These are phyloP conservation scores for Lepidothrix coronata DNA, from an alignment of 2,113 vertebrate genomes.

Conservation along the genomic window DNA sequence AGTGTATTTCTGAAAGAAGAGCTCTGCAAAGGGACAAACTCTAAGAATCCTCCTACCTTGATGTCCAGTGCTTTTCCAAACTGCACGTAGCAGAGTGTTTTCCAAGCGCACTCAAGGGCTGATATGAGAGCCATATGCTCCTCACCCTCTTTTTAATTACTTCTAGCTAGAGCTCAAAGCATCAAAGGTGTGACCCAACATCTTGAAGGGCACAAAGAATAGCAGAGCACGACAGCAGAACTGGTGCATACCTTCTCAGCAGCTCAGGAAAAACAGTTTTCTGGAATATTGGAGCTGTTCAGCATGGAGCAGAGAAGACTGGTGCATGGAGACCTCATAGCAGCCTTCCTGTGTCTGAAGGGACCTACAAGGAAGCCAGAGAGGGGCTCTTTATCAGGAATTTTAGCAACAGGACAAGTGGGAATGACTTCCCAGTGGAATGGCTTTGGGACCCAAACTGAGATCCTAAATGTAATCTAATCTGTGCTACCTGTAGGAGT, in stretches of 20 bases:
- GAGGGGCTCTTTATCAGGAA: neutral
- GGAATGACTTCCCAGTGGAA: neutral
- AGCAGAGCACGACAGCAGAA: neutral
- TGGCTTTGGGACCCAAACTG: neutral
- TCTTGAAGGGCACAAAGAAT: neutral
- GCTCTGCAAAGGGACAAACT: neutral
- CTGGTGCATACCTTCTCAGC: neutral
- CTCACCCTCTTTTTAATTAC: neutral
- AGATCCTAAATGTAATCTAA: neutral
- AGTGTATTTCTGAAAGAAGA: neutral
- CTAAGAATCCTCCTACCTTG: neutral
- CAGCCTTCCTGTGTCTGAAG: neutral
- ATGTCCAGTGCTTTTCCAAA: neutral
- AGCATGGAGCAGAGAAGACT: neutral
- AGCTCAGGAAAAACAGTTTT: neutral
- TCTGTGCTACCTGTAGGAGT: neutral
- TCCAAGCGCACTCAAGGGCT: neutral
- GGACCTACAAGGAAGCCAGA: neutral
- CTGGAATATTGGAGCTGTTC: neutral
- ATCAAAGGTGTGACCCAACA: neutral
- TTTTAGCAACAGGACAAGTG: neutral
- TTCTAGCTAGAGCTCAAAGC: neutral
- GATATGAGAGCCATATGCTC: neutral
- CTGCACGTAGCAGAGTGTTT: neutral
- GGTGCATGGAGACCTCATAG: neutral